Base-by-base conservation (phyloP, 2,888 invertebrate species). In the Spialia ferax region DNA sequence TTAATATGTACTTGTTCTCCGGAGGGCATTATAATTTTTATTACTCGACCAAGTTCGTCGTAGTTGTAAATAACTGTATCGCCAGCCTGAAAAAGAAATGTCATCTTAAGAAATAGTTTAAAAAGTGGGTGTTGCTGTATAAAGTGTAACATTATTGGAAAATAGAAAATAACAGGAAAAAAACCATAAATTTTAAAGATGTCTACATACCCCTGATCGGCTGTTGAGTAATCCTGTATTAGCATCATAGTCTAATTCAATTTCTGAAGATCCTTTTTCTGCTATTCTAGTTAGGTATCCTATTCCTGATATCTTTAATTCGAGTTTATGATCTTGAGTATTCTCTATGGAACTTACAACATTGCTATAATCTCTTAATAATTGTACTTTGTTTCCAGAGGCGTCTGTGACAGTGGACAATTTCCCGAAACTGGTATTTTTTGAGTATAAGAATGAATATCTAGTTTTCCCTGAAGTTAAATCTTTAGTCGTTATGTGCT, bases 401-500 rank as follows among this genome's bases (percentile, higher is more conserved):
- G 98, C 97, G 88, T 99, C 99, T 1, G 98, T 98, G 1, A 99
- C 98, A 0, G 98, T 98, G 0, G 97, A 97, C 63, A 99, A 92
- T 82, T 98, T 98, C 0, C 99, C 99, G 78, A 98, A 99, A 83
- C 98, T 98, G 7, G 98, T 98, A 84, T 98, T 99, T 82, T 99
- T 99, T 57, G 98, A 99, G 94, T 99, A 99, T 23, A 99, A 95
- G 94, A 99, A 99, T 57, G 98, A 97, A 88, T 99, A 99, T 84
- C 98, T 95, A 5, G 97, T 97, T 89, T 98, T 98, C 57, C 97
- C 98, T n/a, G 99, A 99, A 56, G 99, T 97, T 69, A 99, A 93
- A 87, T 99, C 99, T 85, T 97, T 97, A 1, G 99, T 99, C 26
- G 97, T 97, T 26, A 98, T 97, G 87, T 99, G 99, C 86, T 99